Percentiles rank a stretch among this genome's conserved stretches.
These are phyloP conservation scores for Cavia aperea DNA, from an alignment of 2,113 vertebrate species.

Conservation along the genomic window DNA sequence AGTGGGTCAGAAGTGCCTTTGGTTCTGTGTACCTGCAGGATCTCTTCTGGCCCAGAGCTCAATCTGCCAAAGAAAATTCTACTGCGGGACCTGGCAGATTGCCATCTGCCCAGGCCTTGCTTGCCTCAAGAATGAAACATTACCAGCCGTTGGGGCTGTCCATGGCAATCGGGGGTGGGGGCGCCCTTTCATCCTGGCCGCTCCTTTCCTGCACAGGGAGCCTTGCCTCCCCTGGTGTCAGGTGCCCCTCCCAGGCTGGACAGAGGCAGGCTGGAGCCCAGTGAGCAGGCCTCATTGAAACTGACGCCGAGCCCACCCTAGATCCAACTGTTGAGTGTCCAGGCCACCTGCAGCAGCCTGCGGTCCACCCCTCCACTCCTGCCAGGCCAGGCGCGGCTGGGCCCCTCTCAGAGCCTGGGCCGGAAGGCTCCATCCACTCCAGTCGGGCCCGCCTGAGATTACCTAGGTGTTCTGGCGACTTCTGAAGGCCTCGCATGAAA, in stretches of 20 bases:
- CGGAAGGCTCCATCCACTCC: constrained; percentile 74
- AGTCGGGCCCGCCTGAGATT: constrained; percentile 81
- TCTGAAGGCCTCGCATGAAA: constrained; percentile 91
- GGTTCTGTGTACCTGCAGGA: neutral
- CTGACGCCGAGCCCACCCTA: neutral
- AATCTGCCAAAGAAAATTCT: neutral
- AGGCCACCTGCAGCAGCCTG: constrained; percentile 76
- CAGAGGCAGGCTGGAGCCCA: neutral
- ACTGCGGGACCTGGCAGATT: neutral
- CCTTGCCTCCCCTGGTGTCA: neutral
- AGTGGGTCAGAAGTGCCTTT: neutral
- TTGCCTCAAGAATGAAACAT: constrained; percentile 42
- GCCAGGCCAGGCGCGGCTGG: neutral
- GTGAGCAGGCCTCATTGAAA: neutral
- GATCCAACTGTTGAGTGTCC: constrained; percentile 76
- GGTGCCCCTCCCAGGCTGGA: neutral
- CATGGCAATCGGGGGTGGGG: constrained; percentile 55
- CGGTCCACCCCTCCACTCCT: constrained; percentile 41
- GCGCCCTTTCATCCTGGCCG: constrained; percentile 65
- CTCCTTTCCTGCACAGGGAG: constrained; percentile 60
- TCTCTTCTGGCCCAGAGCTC: neutral
- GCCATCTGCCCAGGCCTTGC: constrained; percentile 32
- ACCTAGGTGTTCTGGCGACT: constrained; percentile 90
- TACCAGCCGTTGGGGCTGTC: constrained; percentile 55
- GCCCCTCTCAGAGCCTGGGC: constrained; percentile 47